Base-by-base conservation (phyloP, 2,888 invertebrate species). In the Drosophila quinaria region DNA sequence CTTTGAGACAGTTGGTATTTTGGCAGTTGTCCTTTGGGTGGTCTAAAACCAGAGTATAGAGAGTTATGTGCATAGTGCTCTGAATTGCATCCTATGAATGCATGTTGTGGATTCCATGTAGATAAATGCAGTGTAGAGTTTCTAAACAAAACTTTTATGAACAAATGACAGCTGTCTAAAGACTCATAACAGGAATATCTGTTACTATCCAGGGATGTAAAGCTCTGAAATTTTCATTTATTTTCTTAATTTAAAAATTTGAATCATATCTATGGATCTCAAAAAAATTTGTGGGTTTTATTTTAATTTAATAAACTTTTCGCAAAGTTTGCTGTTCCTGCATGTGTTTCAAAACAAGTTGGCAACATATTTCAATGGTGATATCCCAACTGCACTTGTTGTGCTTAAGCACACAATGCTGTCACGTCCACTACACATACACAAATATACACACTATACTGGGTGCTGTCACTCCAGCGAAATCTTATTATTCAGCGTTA, bases 401-500 rank as follows among this genome's bases (percentile, higher is more conserved):
- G 29, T 49, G 59, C 51, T 39, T 41, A 49, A 39, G 46, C 37
- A 74, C 47, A 66, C 41, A 51, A 46, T 47, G 46, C 35, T 54
- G 70, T 37, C 55, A 70, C 70, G 47, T 63, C 54, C 63, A 56
- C 59, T n/a, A 55, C 19, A 49, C 25, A 55, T 6, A 49, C 25
- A 55, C 4, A 52, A 15, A 50, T 17, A 54, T 10, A 50, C 15
- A 59, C 15, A 17, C 51, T n/a, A 15, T 62, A 61, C 35, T 37
- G 11, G 33, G 17, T 46, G 33, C 67, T 78, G 72, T 68, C 58
- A 63, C 63, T 52, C 15, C 70, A 50, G 52, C 60, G 65, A 72
- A 86, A 86, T 86, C 81, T 68, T 75, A 87, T 86, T 82, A 82
- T 82, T 80, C 84, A 86, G 50, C 87, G 68, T 86, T 80, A 87